Percentiles rank a stretch among this genome's conserved stretches.
phyloP scores from a whole-genome alignment of 1,140 invertebrate species.

The Bicyclus anynana region DNA sequence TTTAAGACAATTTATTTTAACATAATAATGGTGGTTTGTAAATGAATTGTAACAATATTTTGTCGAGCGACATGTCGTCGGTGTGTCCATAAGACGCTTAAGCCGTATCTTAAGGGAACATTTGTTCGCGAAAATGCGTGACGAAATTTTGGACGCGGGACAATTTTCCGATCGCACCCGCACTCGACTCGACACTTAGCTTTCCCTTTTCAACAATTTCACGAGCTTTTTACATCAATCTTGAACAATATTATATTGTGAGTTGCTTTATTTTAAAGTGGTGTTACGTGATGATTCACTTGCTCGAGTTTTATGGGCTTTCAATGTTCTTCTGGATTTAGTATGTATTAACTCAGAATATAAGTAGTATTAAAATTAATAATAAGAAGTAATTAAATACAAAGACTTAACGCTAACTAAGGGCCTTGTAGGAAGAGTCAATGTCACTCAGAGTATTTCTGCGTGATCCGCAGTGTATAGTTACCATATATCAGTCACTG shows the following conservation, averaged over 20 bases:
- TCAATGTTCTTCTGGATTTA: background rate
- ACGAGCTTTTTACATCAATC: slow-evolving; percentile 69
- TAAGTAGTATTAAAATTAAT: too few relatives aligned
- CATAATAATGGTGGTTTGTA: too few relatives aligned
- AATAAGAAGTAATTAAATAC: too few relatives aligned
- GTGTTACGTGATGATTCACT: slow-evolving; percentile 4
- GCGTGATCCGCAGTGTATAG: too few relatives aligned
- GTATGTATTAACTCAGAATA: background rate
- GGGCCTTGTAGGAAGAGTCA: too few relatives aligned
- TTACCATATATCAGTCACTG: too few relatives aligned
- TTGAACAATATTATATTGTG: slow-evolving; percentile 48
- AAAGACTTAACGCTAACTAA: too few relatives aligned
- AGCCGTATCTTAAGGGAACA: slow-evolving; percentile 53
- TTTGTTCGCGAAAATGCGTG: slow-evolving; percentile 69
- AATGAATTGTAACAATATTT: too few relatives aligned
- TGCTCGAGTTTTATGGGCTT: background rate
- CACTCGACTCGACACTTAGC: slow-evolving; percentile 61
- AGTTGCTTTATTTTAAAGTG: slow-evolving; percentile 25
- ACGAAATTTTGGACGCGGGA: slow-evolving; percentile 59
- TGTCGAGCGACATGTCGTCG: background rate
- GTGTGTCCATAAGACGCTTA: slow-evolving; percentile 38
- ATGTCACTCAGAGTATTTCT: too few relatives aligned
- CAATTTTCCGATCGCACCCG: slow-evolving; percentile 59
- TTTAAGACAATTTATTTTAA: too few relatives aligned
- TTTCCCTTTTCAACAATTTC: slow-evolving; percentile 73